Evolutionary conservation across 2,797 vertebrate genomes (phyloP), one percentile per base, ranked within the genome.

Genomic region (Spinibarbus caldwelli): DNA sequence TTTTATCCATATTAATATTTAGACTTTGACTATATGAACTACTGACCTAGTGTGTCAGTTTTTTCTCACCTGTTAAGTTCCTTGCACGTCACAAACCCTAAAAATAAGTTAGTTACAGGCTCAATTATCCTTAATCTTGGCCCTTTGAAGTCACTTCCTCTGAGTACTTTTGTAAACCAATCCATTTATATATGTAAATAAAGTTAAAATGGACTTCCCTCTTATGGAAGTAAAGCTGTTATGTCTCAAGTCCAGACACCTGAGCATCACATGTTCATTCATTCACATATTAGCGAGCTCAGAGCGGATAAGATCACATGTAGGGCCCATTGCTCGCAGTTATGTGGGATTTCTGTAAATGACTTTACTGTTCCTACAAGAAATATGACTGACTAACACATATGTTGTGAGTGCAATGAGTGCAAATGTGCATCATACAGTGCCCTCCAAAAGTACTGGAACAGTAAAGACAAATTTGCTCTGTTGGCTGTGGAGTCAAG

Each of bases 251-350:
- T 67, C 19, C 72, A 75, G 72, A 77, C 29, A 66, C 31, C 73
- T 78, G 64, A 84, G 64, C 17, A 52, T 78, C 82, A 78, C 54
- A 47, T 77, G 82, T 52, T 77, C 31, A 52, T 26, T 84, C n/a
- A 77, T 84, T 52, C 59, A 77, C 72, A 77, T 67, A 38, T 41
- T 41, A 29, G 15, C 4, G 6, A 26, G 64, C 43, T 54, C 29
- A 68, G 59, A 66, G 45, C 0, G 3, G 43, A 68, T 54, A 41
- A 36, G 34, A 38, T 84, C 67, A 59, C n/a, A 57, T 71, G 49
- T 31, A 82, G 11, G 36, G 10, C n/a, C 66, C 36, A 26, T 38
- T 82, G 17, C 6, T 81, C 68, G 1, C 38, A 12, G 36, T 71
- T 41, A 31, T 59, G 26, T 45, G 23, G 26, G 26, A 10, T 26